Conservation (phyloP, 2,113 vertebrate genomes). For the Brienomyrus longianalis region DNA sequence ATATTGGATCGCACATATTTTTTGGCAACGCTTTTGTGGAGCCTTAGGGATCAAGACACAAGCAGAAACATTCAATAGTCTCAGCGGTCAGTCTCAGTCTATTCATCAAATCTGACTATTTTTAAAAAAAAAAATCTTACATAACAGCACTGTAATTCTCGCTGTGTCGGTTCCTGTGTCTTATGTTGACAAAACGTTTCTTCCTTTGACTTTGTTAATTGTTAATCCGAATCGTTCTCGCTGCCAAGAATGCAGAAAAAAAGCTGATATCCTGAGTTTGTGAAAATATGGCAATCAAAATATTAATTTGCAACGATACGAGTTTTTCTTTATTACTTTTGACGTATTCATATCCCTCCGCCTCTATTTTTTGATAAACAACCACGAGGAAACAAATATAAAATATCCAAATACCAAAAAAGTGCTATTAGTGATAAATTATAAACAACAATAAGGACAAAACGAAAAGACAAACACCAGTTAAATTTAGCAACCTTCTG, state of each 20-base stretch:
- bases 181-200: slow-evolving; percentile 3
- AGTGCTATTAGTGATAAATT: neutral
- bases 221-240: neutral
- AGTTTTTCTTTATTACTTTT: neutral
- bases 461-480: neutral
- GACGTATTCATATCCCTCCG: neutral
- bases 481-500: neutral
- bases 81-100: slow-evolving; percentile 8
- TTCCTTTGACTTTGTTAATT: slow-evolving; percentile 1
- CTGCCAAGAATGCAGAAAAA: neutral
- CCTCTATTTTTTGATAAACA: neutral
- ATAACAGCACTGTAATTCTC: slow-evolving; percentile 4
- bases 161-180: slow-evolving; percentile 13
- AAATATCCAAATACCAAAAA: slow-evolving; percentile 5
- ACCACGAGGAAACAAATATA: neutral
- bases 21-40: slow-evolving; percentile 8
- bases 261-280: neutral
- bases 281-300: neutral
- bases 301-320: neutral
- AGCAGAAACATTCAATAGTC: slow-evolving; percentile 20
- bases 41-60: slow-evolving; percentile 13
- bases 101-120: slow-evolving; percentile 10
- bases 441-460: neutral
- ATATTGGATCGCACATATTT: slow-evolving; percentile 35
- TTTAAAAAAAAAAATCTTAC: neutral